Conservation (phyloP, 2,113 vertebrate species). For the Pristiophorus japonicus region DNA sequence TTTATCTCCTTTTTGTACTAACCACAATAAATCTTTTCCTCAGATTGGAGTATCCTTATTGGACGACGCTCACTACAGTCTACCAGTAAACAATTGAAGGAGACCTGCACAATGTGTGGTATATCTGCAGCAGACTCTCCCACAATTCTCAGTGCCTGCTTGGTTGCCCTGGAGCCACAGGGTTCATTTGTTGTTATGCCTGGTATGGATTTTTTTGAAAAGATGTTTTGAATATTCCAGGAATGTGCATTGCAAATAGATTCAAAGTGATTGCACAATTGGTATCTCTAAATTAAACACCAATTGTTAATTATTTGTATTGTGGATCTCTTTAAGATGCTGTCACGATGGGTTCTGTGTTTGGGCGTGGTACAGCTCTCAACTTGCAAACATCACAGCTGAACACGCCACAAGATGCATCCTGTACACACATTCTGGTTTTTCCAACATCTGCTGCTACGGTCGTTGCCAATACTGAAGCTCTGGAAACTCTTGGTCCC, state of each 20-base stretch:
- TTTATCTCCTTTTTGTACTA: neutral
- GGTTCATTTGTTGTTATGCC: slow-evolving; percentile 96
- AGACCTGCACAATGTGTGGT: slow-evolving; percentile 88
- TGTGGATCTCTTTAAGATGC: slow-evolving; percentile 62
- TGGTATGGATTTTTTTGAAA: slow-evolving; percentile 55
- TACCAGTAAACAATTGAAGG: slow-evolving; percentile 85
- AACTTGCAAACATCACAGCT: slow-evolving; percentile 96
- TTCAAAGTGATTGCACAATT: neutral
- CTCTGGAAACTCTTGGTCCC: slow-evolving; percentile 57
- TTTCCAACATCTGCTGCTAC: slow-evolving; percentile 95
- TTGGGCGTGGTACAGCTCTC: slow-evolving; percentile 87
- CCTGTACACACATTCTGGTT: slow-evolving; percentile 94
- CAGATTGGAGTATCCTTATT: slow-evolving; percentile 94
- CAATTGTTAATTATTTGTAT: neutral
- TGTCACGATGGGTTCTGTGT: slow-evolving; percentile 96
- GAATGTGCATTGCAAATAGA: neutral
- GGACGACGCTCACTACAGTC: slow-evolving; percentile 92
- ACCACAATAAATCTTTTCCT: slow-evolving; percentile 39
- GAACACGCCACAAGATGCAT: slow-evolving; percentile 93
- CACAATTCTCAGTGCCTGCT: slow-evolving; percentile 89
- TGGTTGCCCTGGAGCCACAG: slow-evolving; percentile 96
- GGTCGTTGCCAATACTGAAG: slow-evolving; percentile 86
- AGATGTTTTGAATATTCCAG: neutral
- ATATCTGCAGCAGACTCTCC: slow-evolving; percentile 87
- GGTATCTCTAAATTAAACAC: neutral